phyloP scores from a whole-genome alignment of 1,140 invertebrate species.

The Brachionus sp. region DNA sequence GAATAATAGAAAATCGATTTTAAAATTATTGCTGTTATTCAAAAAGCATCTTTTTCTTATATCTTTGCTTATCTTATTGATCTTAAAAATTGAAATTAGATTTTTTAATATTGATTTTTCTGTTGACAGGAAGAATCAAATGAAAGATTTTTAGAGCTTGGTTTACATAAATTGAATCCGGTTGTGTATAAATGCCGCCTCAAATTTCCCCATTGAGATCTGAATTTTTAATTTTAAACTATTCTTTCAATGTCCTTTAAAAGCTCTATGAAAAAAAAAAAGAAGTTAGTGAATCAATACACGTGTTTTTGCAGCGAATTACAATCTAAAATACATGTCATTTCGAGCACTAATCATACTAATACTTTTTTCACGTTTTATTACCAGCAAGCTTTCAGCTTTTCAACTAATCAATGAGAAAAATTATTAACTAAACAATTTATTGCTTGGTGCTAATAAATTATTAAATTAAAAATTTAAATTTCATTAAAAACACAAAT shows the following conservation, averaged over 20 bases:
- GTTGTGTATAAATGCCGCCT: not conserved
- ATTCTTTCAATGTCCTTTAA: not conserved
- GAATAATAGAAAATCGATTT: not conserved
- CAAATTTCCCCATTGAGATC: not conserved
- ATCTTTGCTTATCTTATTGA: not conserved
- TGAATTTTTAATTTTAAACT: not conserved
- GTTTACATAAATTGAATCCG: not conserved
- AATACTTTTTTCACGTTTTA: too few species aligned
- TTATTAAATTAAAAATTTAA: not conserved
- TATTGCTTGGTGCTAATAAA: not conserved
- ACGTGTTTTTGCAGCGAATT: not conserved
- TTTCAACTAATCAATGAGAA: too few species aligned
- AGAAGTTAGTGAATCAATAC: not conserved
- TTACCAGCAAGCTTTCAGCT: too few species aligned
- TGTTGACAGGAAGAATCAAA: not conserved
- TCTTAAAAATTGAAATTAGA: not conserved
- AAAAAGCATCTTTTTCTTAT: not conserved
- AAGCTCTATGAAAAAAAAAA: not conserved
- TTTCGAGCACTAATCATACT: not conserved
- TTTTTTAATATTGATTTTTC: not conserved
- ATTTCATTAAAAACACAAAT: not conserved
- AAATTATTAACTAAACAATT: not conserved
- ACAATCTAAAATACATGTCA: not conserved
- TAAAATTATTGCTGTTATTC: not conserved
- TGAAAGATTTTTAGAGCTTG: not conserved